Evolutionary conservation across 2,113 vertebrate species (phyloP), one percentile per base, ranked within the genome.

Genomic region (Clarias batrachus): DNA sequence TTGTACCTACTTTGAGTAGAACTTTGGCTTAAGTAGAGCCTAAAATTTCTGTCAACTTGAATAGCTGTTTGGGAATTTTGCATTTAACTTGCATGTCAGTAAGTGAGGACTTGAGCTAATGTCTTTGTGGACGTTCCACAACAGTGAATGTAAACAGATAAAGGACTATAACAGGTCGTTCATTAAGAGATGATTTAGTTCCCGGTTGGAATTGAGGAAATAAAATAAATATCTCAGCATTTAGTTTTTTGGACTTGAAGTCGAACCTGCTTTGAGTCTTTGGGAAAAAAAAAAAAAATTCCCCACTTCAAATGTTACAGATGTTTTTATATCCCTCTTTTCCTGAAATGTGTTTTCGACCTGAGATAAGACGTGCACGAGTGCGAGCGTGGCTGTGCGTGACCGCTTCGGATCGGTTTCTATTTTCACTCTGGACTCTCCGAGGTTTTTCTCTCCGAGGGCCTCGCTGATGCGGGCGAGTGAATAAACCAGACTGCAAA

Each of bases 381-480:
- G n/a, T 27, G 68, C 17, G 27, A 37, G 68, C 68, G 1, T 3
- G 30, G 17, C 33, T 37, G 68, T 4, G 68, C 27, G 8, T 19
- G 17, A 56, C 17, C 17, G 17, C 19, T 25, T 33, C 82, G 14
- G 56, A 59, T 71, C 57, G 82, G 56, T 83, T 71, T 87, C 86
- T 48, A 57, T 80, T 84, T 79, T 77, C 71, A 79, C 56, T 82
- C 27, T 37, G 8, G 27, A 37, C 68, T 27, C 3, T 33, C 68
- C 23, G 37, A 74, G 37, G 71, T 48, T 83, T 48, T 56, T 25
- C 62, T 66, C 59, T 71, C 27, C 14, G 54, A 30, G 4, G 21
- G 33, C 23, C 68, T 56, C 23, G 73, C 25, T 48, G 83, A 82
- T 54, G 11, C 54, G 81, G 7, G 30, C 14, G 63, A 54, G 81